phyloP scores from a whole-genome alignment of 1,140 invertebrate genomes.

The Bombus haemorrhoidalis region DNA sequence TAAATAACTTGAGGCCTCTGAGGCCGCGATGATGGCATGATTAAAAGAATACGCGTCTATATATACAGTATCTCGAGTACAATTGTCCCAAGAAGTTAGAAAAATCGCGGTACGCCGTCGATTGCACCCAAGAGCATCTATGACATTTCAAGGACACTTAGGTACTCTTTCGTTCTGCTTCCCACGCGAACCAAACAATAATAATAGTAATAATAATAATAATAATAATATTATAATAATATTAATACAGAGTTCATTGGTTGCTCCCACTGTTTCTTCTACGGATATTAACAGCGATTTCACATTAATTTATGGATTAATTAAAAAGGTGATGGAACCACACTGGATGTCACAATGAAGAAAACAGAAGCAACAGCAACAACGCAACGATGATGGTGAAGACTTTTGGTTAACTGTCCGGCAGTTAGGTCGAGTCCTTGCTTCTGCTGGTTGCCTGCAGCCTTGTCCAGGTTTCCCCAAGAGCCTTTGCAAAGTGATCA shows the following conservation, averaged over 20 bases:
- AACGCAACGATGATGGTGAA: not conserved
- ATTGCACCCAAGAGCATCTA: not conserved
- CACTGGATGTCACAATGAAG: conserved; percentile 13
- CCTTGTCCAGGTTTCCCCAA: conserved; percentile 96
- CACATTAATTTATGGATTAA: conserved; percentile 30
- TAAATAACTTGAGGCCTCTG: conserved; percentile 67
- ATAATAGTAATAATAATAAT: conserved; percentile 11
- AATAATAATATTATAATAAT: conserved; percentile 4
- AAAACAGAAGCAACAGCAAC: not conserved
- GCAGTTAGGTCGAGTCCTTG: conserved; percentile 77
- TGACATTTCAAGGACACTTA: conserved; percentile 31
- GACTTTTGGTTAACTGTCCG: conserved; percentile 33
- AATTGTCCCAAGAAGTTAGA: conserved; percentile 1
- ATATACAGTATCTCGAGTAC: conserved; percentile 47
- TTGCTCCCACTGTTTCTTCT: not conserved
- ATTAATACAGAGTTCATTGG: conserved; percentile 24
- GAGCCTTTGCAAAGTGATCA: conserved; percentile 97
- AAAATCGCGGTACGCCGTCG: not conserved
- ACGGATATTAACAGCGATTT: not conserved
- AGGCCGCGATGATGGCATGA: conserved; percentile 60
- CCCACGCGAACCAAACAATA: not conserved
- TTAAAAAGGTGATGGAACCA: conserved; percentile 60
- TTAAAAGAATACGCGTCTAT: conserved; percentile 61
- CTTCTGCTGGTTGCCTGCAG: conserved; percentile 86
- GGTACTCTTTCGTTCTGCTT: conserved; percentile 10